phyloP scores from a whole-genome alignment of 2,797 vertebrate species.

The Ceryle rudis region DNA sequence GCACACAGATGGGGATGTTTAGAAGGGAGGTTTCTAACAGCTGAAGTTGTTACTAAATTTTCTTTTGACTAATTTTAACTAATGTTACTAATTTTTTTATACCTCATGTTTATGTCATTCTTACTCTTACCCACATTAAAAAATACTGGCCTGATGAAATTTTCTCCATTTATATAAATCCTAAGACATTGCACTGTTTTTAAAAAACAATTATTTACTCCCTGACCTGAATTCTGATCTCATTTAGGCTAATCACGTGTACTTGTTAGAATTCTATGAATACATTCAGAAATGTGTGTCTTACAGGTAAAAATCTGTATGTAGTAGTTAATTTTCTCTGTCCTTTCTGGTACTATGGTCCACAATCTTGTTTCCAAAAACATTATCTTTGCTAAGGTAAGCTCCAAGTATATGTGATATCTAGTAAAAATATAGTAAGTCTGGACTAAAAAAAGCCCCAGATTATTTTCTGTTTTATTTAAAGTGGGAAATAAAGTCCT shows the following conservation, averaged over 20 bases:
- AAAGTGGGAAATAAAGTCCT: background rate
- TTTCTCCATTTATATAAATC: background rate
- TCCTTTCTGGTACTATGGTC: background rate
- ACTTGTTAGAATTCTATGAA: background rate
- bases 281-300: background rate
- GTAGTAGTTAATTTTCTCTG: background rate
- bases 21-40: background rate
- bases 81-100: background rate
- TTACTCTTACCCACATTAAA: rapidly evolving
- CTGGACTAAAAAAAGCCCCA: background rate
- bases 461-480: background rate
- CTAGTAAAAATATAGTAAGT: background rate
- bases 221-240: background rate
- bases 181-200: background rate
- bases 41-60: background rate
- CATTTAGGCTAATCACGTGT: background rate
- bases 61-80: background rate
- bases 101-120: background rate
- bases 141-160: background rate
- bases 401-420: background rate
- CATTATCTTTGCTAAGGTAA: background rate
- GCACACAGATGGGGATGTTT: background rate
- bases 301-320: background rate
- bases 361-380: background rate
- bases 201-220: background rate